These are phyloP conservation scores for Malacoctenus gilli DNA, from an alignment of 2,797 vertebrate species.

Conservation along the genomic window DNA sequence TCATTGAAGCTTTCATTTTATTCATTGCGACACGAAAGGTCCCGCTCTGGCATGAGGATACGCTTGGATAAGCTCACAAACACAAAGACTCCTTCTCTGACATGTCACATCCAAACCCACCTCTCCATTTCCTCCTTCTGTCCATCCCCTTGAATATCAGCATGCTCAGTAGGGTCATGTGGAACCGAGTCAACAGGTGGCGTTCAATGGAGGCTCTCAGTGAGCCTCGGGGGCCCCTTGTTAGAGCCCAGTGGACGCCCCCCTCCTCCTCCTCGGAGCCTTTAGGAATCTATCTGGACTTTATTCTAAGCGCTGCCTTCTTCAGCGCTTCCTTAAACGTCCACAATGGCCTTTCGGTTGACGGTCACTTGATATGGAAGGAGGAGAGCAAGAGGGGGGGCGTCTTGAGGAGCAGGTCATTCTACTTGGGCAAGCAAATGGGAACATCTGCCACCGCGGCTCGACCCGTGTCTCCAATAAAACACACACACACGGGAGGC, in stretches of 20 bases:
- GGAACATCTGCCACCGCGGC: conserved; percentile 75
- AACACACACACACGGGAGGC: conserved; percentile 59
- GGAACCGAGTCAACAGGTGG: conserved; percentile 81
- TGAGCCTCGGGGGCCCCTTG: conserved; percentile 26
- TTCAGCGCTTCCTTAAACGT: conserved; percentile 60
- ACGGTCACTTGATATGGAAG: conserved; percentile 69
- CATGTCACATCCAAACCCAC: conserved; percentile 31
- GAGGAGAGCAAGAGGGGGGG: conserved; percentile 64
- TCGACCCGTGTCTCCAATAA: conserved; percentile 65
- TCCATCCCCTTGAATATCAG: conserved; percentile 47
- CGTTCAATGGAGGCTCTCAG: conserved; percentile 64
- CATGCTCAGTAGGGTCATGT: conserved; percentile 66
- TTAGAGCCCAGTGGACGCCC: conserved; percentile 23
- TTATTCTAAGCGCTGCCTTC: conserved; percentile 57
- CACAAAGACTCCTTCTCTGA: conserved; percentile 12
- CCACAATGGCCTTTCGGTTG: conserved; percentile 56
- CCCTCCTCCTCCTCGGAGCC: conserved; percentile 30
- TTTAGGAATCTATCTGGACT: conserved; percentile 52
- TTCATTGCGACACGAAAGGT: too few species aligned
- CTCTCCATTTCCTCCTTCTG: conserved; percentile 49
- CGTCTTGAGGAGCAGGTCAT: conserved; percentile 72
- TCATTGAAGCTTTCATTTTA: too few species aligned
- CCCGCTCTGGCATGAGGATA: not conserved
- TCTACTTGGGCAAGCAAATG: conserved; percentile 77
- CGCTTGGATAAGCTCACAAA: not conserved